phyloP scores from a whole-genome alignment of 2,113 vertebrate genomes.

The Zosterops pallidus region DNA sequence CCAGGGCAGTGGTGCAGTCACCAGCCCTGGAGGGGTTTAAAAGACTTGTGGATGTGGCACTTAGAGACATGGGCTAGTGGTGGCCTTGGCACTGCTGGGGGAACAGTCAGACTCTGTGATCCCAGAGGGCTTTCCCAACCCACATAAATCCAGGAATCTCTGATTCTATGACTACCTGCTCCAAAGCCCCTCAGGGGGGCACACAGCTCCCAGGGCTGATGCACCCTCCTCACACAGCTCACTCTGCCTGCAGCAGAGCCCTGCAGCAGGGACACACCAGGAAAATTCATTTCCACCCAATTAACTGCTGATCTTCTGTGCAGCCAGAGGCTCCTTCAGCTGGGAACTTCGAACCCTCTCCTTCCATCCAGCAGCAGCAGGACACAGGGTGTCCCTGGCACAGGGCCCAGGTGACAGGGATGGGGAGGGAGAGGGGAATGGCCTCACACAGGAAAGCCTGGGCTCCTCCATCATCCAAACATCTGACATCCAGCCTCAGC shows the following conservation, averaged over 20 bases:
- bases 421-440: not conserved
- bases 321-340: not conserved
- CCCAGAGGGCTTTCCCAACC: not conserved
- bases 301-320: accelerated
- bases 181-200: accelerated
- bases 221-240: not conserved
- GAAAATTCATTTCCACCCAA: not conserved
- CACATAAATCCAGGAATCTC: not conserved
- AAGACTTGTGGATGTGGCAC: not conserved
- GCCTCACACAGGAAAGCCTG: not conserved
- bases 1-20: not conserved
- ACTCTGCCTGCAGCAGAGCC: accelerated
- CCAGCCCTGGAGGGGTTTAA: not conserved
- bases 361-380: accelerated
- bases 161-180: not conserved
- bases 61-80: no score
- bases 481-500: constrained; percentile 13
- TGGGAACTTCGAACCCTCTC: not conserved
- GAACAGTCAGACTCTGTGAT: no score
- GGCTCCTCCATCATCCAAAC: not conserved
- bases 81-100: not conserved
- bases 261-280: not conserved
- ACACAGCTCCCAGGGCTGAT: no score
- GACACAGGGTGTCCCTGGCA: not conserved
- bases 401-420: not conserved